Conservation (phyloP, 2,797 vertebrate genomes). For the Oryzias sinensis region DNA sequence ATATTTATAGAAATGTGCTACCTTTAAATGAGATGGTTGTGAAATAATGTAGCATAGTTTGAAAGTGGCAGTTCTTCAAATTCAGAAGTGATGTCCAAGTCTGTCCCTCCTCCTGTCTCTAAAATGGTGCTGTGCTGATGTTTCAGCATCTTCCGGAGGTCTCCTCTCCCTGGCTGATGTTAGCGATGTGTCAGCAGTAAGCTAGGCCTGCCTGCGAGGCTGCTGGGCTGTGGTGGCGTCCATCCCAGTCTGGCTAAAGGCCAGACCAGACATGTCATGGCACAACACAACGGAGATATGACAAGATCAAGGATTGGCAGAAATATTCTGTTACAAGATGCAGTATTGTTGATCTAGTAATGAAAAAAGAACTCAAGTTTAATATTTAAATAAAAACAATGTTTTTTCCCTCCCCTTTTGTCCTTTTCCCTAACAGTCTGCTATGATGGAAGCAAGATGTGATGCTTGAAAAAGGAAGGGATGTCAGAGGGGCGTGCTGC, state of each 20-base stretch:
- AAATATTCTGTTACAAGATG: conserved; percentile 23
- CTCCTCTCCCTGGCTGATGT: conserved; percentile 68
- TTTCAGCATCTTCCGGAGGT: conserved; percentile 68
- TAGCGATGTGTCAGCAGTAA: conserved; percentile 78
- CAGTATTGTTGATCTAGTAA: conserved; percentile 34
- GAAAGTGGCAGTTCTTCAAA: conserved; percentile 31
- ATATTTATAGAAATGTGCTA: conserved; percentile 13
- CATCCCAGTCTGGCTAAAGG: conserved; percentile 65
- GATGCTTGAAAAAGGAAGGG: conserved; percentile 8
- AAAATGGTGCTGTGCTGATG: conserved; percentile 69
- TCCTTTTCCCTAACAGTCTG: conserved; percentile 34
- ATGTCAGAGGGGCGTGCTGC: conserved; percentile 22
- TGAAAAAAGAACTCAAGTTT: conserved; percentile 14
- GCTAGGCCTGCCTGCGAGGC: conserved; percentile 63
- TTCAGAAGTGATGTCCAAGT: conserved; percentile 41
- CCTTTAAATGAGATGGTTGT: conserved; percentile 4
- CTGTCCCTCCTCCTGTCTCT: conserved; percentile 45
- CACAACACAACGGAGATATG: conserved; percentile 52
- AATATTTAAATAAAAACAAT: no score
- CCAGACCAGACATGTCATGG: conserved; percentile 70
- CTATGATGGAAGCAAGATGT: conserved; percentile 7
- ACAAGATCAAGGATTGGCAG: conserved; percentile 46
- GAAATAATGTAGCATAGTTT: conserved; percentile 12
- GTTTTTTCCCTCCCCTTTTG: no score
- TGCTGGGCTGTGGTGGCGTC: conserved; percentile 66